phyloP scores from a whole-genome alignment of 2,888 invertebrate species.

The Stegophylla sp. region DNA sequence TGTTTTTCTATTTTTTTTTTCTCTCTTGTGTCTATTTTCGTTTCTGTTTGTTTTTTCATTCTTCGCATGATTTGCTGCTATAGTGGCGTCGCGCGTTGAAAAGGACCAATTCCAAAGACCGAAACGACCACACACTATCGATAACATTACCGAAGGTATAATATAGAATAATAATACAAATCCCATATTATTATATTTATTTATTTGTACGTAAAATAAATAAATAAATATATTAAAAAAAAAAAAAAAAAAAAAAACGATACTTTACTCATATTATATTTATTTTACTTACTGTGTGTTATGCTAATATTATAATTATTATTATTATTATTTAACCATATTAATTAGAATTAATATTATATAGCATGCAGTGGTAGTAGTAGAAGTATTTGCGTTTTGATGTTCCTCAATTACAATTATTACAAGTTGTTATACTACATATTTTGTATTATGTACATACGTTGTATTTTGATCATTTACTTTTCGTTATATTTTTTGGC shows the following conservation, averaged over 20 bases:
- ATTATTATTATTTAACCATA: no score
- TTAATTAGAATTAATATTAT: no score
- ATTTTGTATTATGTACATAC: neutral
- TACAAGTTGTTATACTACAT: neutral
- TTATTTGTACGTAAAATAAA: no score
- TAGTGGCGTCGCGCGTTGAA: constrained; percentile 67
- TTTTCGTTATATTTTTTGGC: neutral
- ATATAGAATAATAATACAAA: constrained; percentile 60
- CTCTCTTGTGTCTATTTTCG: constrained; percentile 47
- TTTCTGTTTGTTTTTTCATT: constrained; percentile 50
- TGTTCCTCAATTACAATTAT: neutral
- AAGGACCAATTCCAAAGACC: constrained; percentile 69
- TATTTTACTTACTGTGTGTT: no score
- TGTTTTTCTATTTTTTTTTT: constrained; percentile 39
- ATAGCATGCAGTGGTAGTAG: neutral
- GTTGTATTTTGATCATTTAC: no score
- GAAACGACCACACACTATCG: constrained; percentile 66
- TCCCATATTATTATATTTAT: neutral
- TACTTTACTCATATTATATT: no score
- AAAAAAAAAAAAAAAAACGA: no score
- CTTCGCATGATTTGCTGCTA: constrained; percentile 57
- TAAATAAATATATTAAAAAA: no score
- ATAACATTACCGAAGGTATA: constrained; percentile 68
- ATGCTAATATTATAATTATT: no score
- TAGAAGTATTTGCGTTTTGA: neutral